Conservation (phyloP, 2,888 invertebrate species). For the Galerucella nymphaeae region DNA sequence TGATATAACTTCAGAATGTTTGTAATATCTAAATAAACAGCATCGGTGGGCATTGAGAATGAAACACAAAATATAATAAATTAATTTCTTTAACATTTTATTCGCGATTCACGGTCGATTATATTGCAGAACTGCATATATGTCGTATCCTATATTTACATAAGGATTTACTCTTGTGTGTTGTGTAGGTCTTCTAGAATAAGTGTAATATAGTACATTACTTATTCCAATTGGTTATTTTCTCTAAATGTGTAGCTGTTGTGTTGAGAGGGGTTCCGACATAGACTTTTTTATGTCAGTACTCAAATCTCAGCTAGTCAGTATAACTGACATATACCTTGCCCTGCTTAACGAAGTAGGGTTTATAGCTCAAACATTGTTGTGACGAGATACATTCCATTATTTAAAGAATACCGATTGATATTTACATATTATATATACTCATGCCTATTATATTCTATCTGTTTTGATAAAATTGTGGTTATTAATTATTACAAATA, state of each 20-base stretch:
- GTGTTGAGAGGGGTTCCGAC: constrained; percentile 62
- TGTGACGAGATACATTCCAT: constrained; percentile 67
- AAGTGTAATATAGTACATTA: constrained; percentile 63
- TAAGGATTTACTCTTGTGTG: constrained; percentile 66
- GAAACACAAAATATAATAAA: constrained; percentile 32
- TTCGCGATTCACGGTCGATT: constrained; percentile 56
- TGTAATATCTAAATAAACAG: constrained; percentile 26
- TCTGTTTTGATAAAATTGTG: constrained; percentile 63
- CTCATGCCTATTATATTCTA: constrained; percentile 63
- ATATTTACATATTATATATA: constrained; percentile 62
- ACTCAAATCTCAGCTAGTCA: constrained; percentile 57
- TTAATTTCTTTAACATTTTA: constrained; percentile 48
- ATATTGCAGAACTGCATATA: constrained; percentile 59
- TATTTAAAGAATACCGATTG: constrained; percentile 60
- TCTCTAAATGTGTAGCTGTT: constrained; percentile 66
- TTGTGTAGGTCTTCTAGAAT: constrained; percentile 66
- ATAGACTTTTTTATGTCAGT: constrained; percentile 49
- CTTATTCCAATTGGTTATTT: constrained; percentile 65
- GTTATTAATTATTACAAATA: constrained; percentile 63
- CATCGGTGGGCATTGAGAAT: constrained; percentile 28
- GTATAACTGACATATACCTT: constrained; percentile 52
- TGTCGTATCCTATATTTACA: constrained; percentile 58
- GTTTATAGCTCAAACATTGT: constrained; percentile 67
- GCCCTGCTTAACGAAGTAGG: constrained; percentile 58
- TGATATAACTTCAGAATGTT: constrained; percentile 23